These are phyloP conservation scores for Ibycter americanus DNA, from an alignment of 2,797 vertebrate species.

Conservation along the genomic window DNA sequence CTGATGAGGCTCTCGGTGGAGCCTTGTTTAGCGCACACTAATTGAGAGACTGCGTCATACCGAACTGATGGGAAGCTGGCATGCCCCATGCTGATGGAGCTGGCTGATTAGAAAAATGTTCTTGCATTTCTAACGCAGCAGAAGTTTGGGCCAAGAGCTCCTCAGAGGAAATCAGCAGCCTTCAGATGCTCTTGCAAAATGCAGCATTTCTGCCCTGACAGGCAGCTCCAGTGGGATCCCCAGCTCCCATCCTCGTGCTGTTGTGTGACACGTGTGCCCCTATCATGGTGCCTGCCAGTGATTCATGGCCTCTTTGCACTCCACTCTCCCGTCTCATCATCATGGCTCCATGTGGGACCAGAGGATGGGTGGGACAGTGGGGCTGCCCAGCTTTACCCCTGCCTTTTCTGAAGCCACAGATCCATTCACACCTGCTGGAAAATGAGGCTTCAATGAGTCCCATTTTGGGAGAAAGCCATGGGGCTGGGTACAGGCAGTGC, in stretches of 20 bases:
- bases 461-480: neutral
- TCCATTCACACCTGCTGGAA: neutral
- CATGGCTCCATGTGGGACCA: fast-evolving
- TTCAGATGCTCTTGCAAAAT: neutral
- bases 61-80: neutral
- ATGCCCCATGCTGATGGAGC: neutral
- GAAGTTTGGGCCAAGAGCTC: neutral
- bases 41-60: neutral
- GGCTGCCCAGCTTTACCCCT: neutral
- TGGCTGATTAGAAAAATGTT: neutral
- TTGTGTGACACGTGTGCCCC: neutral
- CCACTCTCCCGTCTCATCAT: neutral
- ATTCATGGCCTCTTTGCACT: neutral
- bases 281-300: fast-evolving
- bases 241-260: fast-evolving
- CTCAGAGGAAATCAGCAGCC: neutral
- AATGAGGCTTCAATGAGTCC: neutral
- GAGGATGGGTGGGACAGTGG: neutral
- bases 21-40: neutral
- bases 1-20: neutral
- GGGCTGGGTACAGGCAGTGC: neutral
- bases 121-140: neutral
- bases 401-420: neutral
- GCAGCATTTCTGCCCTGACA: fast-evolving
- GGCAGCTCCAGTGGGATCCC: fast-evolving